Percentiles rank a stretch among this genome's conserved stretches.
Conservation (phyloP, 1,140 invertebrate species). For the Leguminivora glycinivorella region DNA sequence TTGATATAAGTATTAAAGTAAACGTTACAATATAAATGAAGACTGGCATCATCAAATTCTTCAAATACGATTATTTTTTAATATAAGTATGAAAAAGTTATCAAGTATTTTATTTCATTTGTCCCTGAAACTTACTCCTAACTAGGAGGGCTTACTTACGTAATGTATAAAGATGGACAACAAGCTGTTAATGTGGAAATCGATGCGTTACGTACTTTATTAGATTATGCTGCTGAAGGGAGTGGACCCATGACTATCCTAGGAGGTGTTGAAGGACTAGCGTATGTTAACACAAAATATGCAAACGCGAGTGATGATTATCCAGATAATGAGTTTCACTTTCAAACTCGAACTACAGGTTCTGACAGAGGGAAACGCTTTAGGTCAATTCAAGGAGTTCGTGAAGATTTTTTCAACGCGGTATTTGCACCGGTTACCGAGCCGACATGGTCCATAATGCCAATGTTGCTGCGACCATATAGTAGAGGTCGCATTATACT, state of each 20-base stretch:
- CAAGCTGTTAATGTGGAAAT: slow-evolving; percentile 86
- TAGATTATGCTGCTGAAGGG: slow-evolving; percentile 86
- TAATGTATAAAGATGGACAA: slow-evolving; percentile 86
- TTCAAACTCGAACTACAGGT: slow-evolving; percentile 92
- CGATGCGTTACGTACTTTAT: slow-evolving; percentile 84
- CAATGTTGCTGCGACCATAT: slow-evolving; percentile 89
- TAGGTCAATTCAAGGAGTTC: slow-evolving; percentile 88
- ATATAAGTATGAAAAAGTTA: too few relatives aligned
- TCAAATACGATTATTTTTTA: too few relatives aligned
- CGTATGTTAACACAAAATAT: slow-evolving; percentile 94
- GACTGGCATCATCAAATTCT: too few relatives aligned
- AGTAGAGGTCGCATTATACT: slow-evolving; percentile 90
- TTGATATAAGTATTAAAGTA: neutral
- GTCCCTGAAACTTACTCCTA: neutral
- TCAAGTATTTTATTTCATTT: too few relatives aligned
- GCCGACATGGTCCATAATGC: slow-evolving; percentile 92
- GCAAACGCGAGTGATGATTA: slow-evolving; percentile 90
- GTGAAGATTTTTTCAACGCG: slow-evolving; percentile 85
- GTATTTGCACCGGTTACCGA: slow-evolving; percentile 88
- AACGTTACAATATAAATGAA: too few relatives aligned
- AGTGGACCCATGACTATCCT: slow-evolving; percentile 92
- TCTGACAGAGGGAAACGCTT: slow-evolving; percentile 92
- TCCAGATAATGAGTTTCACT: slow-evolving; percentile 96
- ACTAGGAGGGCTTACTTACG: slow-evolving; percentile 88
- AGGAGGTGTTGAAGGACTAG: slow-evolving; percentile 94